Base-by-base conservation (phyloP, 2,113 vertebrate genomes). In the Cololabis saira region DNA sequence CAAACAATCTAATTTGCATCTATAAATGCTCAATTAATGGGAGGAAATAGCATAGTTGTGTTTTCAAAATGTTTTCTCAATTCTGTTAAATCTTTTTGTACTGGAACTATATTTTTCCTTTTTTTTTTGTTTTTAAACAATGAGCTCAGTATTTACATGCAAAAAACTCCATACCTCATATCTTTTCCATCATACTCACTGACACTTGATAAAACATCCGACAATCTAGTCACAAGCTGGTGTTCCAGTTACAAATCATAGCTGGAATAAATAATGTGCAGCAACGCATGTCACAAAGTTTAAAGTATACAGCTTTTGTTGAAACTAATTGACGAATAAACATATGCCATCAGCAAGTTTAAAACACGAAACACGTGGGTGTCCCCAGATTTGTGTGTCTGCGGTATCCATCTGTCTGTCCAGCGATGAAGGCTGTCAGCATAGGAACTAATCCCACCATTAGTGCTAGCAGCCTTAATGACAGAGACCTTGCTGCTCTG, bases 371-470 rank as follows among this genome's bases (percentile, higher is more conserved):
- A 74, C 54, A 74, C 59, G 73, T 61, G 83, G 57, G 70, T 66
- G 64, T 14, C 51, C 55, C 79, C 54, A n/a, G 66, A 74, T 84
- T 61, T 64, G 80, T 70, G 64, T 78, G 53, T 74, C 83, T 67
- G 72, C 33, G 55, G 70, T 74, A 77, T 80, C 79, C 82, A 84
- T 82, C 67, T 74, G 87, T 76, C 71, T 68, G 69, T 81, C 72
- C 79, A 45, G 55, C 71, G 87, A 89, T 84, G 80, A 82, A 78
- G 75, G 76, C 88, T 90, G 88, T 89, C 89, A 88, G 71, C 89
- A 60, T 80, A 42, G 61, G 50, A 68, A 76, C 82, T 90, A 91
- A 91, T 90, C 90, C 89, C 76, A 84, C 87, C 89, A 90, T 90
- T 91, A 90, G 85, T 57, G 67, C 78, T 73, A 74, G 67, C 62